These are phyloP conservation scores for Ageneiosus marmoratus DNA, from an alignment of 2,113 vertebrate species.

Conservation along the genomic window DNA sequence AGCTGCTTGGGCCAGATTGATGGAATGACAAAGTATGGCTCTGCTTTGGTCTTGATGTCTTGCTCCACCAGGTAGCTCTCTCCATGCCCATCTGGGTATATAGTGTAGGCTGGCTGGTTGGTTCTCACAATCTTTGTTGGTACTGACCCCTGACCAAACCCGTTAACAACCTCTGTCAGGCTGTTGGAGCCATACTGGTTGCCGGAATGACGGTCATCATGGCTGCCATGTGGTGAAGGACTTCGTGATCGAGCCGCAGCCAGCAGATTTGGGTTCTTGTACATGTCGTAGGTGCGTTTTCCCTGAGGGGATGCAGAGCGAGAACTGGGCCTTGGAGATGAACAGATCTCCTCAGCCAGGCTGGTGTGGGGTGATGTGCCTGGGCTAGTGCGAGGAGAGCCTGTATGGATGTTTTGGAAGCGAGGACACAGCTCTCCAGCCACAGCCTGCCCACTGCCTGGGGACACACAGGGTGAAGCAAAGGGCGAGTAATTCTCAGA, in stretches of 20 bases:
- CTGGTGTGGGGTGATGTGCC: conserved; percentile 90
- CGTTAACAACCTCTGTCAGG: conserved; percentile 82
- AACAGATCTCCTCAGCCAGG: conserved; percentile 86
- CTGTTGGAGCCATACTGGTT: conserved; percentile 68
- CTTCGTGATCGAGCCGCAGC: conserved; percentile 85
- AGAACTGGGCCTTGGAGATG: conserved; percentile 86
- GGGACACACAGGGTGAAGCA: conserved; percentile 96
- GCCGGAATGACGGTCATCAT: conserved; percentile 75
- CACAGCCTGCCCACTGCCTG: conserved; percentile 82
- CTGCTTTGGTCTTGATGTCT: conserved; percentile 84
- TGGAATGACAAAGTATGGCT: conserved; percentile 88
- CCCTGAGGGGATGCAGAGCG: conserved; percentile 92
- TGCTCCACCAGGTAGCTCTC: conserved; percentile 87
- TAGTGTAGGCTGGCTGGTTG: conserved; percentile 80
- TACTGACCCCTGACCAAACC: conserved; percentile 79
- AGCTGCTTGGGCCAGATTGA: conserved; percentile 90
- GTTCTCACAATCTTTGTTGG: conserved; percentile 93
- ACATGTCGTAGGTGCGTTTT: conserved; percentile 94
- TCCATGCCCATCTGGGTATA: conserved; percentile 80
- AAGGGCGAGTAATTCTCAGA: conserved; percentile 93
- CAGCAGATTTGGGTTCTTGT: conserved; percentile 76
- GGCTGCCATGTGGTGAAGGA: conserved; percentile 85
- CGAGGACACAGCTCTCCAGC: conserved; percentile 91
- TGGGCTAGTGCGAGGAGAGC: conserved; percentile 90
- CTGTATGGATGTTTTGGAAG: conserved; percentile 94